These are phyloP conservation scores for Scaptomyza cyrtandrae DNA, from an alignment of 2,888 invertebrate species.

Conservation along the genomic window DNA sequence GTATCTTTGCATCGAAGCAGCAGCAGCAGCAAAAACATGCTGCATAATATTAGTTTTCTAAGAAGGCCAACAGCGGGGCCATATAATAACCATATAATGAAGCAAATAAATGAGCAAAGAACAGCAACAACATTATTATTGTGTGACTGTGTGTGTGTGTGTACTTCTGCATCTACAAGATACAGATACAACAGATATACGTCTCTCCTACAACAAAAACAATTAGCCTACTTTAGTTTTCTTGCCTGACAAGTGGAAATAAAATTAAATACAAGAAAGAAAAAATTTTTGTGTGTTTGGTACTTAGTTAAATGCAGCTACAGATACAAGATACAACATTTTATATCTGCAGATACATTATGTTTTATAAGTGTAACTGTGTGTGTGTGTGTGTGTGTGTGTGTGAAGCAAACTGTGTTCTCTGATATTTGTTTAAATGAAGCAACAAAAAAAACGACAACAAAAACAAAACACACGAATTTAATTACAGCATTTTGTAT, in stretches of 20 bases:
- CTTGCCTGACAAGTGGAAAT: constrained; percentile 78
- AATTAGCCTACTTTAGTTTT: constrained; percentile 80
- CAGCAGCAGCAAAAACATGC: constrained; percentile 63
- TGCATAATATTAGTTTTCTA: constrained; percentile 62
- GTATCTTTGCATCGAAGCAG: constrained; percentile 63
- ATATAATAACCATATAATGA: constrained; percentile 77
- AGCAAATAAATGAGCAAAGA: constrained; percentile 77
- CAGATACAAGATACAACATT: constrained; percentile 2
- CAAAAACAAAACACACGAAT: constrained; percentile 55
- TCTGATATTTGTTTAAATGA: constrained; percentile 51
- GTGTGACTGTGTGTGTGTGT: constrained; percentile 16
- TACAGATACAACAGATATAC: constrained; percentile 25
- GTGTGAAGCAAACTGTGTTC: not conserved
- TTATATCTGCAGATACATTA: constrained; percentile 23
- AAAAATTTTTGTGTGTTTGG: constrained; percentile 19
- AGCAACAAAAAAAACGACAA: constrained; percentile 36
- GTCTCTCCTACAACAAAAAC: constrained; percentile 69
- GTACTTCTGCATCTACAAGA: constrained; percentile 55
- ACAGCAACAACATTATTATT: constrained; percentile 16
- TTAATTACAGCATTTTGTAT: constrained; percentile 65
- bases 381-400: constrained; percentile 17
- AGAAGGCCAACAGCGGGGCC: constrained; percentile 56
- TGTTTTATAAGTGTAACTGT: not conserved
- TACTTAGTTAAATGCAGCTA: constrained; percentile 57
- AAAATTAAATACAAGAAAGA: constrained; percentile 72